Percentiles rank a stretch among this genome's conserved stretches.
Evolutionary conservation across 2,888 invertebrate species (phyloP).

Genomic region (Rapana venosa): DNA sequence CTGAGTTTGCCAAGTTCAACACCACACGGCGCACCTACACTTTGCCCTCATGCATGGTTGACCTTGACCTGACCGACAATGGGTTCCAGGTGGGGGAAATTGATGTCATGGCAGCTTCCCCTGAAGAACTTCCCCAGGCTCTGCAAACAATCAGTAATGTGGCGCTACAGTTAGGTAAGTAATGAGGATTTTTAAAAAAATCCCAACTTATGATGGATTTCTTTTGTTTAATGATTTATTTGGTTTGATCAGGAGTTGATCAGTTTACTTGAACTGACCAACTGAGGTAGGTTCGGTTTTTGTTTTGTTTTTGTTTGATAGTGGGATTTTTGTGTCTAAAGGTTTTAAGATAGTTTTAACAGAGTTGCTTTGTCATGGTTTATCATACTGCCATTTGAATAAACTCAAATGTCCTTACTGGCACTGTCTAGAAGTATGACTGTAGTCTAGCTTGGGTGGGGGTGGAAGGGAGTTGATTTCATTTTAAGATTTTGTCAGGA

Average conservation of each 20-base stretch:
- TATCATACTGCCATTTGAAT: too few relatives aligned
- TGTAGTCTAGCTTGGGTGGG: too few relatives aligned
- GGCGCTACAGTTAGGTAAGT: constrained; percentile 62
- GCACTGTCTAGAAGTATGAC: too few relatives aligned
- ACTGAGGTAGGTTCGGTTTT: too few relatives aligned
- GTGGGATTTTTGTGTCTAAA: background rate
- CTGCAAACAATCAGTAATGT: constrained; percentile 59
- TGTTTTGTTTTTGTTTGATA: background rate
- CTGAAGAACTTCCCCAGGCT: constrained; percentile 52
- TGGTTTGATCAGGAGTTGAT: background rate
- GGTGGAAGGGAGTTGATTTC: too few relatives aligned
- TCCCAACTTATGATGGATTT: background rate
- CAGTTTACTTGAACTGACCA: background rate
- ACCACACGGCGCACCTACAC: constrained; percentile 65
- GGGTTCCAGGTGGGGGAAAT: constrained; percentile 68
- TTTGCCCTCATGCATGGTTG: constrained; percentile 60
- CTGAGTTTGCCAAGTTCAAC: constrained; percentile 65
- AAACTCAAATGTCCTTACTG: too few relatives aligned
- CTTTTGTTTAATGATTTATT: background rate
- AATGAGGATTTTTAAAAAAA: background rate
- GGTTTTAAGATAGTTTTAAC: too few relatives aligned
- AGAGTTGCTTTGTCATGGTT: too few relatives aligned
- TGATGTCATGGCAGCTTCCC: constrained; percentile 59
- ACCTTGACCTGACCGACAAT: constrained; percentile 63
- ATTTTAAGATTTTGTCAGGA: too few relatives aligned